Evolutionary conservation across 2,797 vertebrate species (phyloP).

Genomic region (Ctenochaetus hawaiiensis): DNA sequence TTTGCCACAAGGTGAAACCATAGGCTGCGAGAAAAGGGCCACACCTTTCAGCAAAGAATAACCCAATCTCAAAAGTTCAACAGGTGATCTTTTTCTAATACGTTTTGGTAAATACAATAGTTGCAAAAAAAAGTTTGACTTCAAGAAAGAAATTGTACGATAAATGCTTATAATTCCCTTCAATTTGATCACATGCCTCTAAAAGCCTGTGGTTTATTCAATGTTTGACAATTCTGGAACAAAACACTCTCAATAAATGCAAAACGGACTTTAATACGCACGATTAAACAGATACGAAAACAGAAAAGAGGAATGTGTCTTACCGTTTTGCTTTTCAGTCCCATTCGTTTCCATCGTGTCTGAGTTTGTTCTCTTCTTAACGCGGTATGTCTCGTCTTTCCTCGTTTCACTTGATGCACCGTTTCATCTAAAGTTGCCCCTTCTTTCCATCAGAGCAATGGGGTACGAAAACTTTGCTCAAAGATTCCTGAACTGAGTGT

Average conservation of each 20-base stretch:
- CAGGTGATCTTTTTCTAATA: neutral
- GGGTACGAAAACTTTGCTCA: fast-evolving
- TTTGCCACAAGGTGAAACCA: slow-evolving; percentile 37
- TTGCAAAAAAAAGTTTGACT: neutral
- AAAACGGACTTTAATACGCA: neutral
- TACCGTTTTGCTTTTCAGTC: slow-evolving; percentile 67
- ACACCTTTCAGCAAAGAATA: slow-evolving; percentile 62
- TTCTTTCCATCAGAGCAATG: slow-evolving; percentile 45
- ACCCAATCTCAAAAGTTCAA: neutral
- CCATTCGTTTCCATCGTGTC: slow-evolving; percentile 76
- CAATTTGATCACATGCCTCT: neutral
- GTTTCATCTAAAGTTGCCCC: slow-evolving; percentile 27
- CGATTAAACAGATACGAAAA: neutral
- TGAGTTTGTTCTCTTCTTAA: neutral
- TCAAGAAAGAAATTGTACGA: neutral
- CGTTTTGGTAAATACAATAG: neutral
- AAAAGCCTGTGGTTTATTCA: neutral
- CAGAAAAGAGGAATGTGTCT: neutral
- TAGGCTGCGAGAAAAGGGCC: slow-evolving; percentile 27
- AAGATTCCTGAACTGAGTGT: neutral
- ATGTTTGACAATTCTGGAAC: neutral
- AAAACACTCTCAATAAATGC: neutral
- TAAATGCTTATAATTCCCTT: neutral
- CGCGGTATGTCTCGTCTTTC: too few species aligned
- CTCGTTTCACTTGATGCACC: slow-evolving; percentile 11